phyloP scores from a whole-genome alignment of 2,888 invertebrate species.

The Ormyrus nitidulus region DNA sequence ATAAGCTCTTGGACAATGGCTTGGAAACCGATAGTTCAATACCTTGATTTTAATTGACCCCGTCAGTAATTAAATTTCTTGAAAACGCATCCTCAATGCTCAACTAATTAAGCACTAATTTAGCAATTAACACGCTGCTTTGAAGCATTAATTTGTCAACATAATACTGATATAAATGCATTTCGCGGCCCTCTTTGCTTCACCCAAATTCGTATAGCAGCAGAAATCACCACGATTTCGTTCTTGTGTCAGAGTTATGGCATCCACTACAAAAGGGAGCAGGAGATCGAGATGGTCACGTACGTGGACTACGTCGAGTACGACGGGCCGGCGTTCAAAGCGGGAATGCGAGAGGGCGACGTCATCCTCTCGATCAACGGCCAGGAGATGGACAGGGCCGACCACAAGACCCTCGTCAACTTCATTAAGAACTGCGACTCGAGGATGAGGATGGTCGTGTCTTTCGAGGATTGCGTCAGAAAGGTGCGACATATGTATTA shows the following conservation, averaged over 20 bases:
- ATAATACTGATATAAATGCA: no score
- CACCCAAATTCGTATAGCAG: no score
- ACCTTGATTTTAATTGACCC: no score
- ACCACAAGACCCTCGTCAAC: slow-evolving; percentile 93
- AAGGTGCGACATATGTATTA: slow-evolving; percentile 79
- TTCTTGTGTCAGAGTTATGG: slow-evolving; percentile 88
- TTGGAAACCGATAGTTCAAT: no score
- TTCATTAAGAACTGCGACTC: slow-evolving; percentile 93
- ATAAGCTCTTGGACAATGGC: no score
- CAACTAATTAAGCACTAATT: no score
- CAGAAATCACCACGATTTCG: background rate
- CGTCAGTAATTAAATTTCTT: no score
- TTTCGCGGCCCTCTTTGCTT: no score
- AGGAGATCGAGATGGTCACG: slow-evolving; percentile 96
- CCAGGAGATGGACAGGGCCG: slow-evolving; percentile 95
- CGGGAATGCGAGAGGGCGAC: slow-evolving; percentile 97
- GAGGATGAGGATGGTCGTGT: slow-evolving; percentile 95
- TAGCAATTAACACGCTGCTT: no score
- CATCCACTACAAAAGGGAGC: slow-evolving; percentile 95
- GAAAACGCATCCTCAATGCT: no score
- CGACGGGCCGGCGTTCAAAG: slow-evolving; percentile 92
- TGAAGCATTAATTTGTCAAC: no score
- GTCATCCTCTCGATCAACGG: slow-evolving; percentile 97
- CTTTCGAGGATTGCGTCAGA: slow-evolving; percentile 96
- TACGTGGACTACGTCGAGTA: slow-evolving; percentile 97